Percentiles rank a stretch among this genome's conserved stretches.
These are phyloP conservation scores for Spondyliosoma cantharus DNA, from an alignment of 2,797 vertebrate species.

Conservation along the genomic window DNA sequence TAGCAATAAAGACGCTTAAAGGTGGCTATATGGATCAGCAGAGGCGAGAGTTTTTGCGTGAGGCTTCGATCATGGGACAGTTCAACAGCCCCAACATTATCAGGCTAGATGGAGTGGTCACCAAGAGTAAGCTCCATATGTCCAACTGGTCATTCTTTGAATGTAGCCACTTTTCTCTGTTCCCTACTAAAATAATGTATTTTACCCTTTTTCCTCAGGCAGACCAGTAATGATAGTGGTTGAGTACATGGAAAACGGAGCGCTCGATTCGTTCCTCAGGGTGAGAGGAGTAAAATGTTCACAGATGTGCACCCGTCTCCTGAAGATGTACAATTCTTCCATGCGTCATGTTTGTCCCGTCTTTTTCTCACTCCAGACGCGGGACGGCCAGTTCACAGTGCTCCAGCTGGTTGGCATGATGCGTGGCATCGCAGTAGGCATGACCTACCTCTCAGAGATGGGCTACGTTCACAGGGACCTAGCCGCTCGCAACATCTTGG, in stretches of 20 bases:
- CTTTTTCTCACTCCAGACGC: slow-evolving; percentile 69
- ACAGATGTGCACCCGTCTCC: background rate
- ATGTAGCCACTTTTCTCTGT: background rate
- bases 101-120: slow-evolving; percentile 96
- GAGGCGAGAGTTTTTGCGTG: slow-evolving; percentile 94
- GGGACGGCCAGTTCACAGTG: slow-evolving; percentile 85
- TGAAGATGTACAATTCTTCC: background rate
- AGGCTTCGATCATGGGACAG: slow-evolving; percentile 98
- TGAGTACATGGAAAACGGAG: slow-evolving; percentile 98
- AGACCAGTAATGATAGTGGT: slow-evolving; percentile 98
- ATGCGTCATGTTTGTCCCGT: slow-evolving; percentile 16
- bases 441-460: slow-evolving; percentile 98
- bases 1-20: slow-evolving; percentile 99
- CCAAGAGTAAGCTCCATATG: slow-evolving; percentile 89
- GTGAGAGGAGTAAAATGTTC: slow-evolving; percentile 76
- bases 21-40: slow-evolving; percentile 94
- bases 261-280: slow-evolving; percentile 95
- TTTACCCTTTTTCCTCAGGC: slow-evolving; percentile 84
- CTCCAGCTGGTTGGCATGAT: slow-evolving; percentile 86
- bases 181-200: background rate
- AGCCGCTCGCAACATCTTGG: slow-evolving; percentile 96
- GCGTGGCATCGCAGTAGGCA: slow-evolving; percentile 83
- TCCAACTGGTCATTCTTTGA: background rate
- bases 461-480: slow-evolving; percentile 97
- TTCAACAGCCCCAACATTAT: slow-evolving; percentile 98